phyloP scores from a whole-genome alignment of 2,797 vertebrate genomes.

The Pampus argenteus region DNA sequence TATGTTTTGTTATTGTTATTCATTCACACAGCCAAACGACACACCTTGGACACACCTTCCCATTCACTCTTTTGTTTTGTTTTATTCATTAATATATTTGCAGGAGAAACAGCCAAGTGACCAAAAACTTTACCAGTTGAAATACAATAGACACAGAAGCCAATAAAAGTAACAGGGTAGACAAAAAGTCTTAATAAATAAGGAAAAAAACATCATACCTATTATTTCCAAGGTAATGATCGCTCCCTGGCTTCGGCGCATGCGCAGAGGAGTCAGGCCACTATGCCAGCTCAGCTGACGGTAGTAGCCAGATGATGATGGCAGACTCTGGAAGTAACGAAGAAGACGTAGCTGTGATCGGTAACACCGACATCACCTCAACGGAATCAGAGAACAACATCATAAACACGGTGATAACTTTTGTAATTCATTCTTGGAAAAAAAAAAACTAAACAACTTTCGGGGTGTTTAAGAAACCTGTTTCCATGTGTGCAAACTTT shows the following conservation, averaged over 20 bases:
- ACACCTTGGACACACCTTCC: too few relatives aligned
- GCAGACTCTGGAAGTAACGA: constrained; percentile 80
- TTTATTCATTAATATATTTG: too few relatives aligned
- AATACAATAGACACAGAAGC: too few relatives aligned
- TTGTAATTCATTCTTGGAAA: background rate
- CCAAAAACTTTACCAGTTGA: too few relatives aligned
- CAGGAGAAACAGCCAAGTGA: too few relatives aligned
- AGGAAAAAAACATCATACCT: too few relatives aligned
- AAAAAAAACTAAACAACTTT: too few relatives aligned
- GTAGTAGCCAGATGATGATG: constrained; percentile 69
- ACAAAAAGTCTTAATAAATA: too few relatives aligned
- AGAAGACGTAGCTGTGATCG: constrained; percentile 83
- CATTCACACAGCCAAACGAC: too few relatives aligned
- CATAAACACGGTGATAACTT: constrained; percentile 79
- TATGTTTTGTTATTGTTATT: too few relatives aligned
- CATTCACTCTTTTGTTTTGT: too few relatives aligned
- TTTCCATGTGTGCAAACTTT: constrained; percentile 28
- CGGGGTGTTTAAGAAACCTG: background rate
- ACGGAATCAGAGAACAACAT: constrained; percentile 84
- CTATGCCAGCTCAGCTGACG: constrained; percentile 74
- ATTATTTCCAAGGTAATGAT: background rate
- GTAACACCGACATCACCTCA: constrained; percentile 82
- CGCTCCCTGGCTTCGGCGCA: constrained; percentile 42
- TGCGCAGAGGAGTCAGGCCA: constrained; percentile 33
- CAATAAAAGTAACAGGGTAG: too few relatives aligned